Conservation (phyloP, 1,140 invertebrate species). For the Habropoda laboriosa region DNA sequence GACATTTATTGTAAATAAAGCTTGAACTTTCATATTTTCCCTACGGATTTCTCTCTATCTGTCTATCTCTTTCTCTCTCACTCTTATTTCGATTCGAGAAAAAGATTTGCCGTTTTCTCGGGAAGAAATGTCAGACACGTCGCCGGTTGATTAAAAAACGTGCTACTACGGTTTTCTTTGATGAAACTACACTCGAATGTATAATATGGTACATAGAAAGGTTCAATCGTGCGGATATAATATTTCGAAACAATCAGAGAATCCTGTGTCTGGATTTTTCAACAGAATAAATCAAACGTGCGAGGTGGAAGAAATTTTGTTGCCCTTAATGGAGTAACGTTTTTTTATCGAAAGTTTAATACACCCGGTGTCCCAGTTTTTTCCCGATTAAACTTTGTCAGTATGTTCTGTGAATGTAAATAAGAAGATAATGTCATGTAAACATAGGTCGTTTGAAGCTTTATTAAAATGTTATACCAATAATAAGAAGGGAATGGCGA, state of each 20-base stretch:
- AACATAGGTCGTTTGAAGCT: no score
- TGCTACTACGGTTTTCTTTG: neutral
- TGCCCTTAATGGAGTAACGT: neutral
- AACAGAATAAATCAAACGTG: no score
- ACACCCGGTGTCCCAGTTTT: no score
- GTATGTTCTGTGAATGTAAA: no score
- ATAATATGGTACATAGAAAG: neutral
- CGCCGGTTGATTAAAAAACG: neutral
- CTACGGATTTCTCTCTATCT: neutral
- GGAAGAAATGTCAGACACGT: neutral
- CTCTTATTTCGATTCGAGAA: neutral
- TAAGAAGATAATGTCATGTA: no score
- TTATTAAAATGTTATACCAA: no score
- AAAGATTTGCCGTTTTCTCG: neutral
- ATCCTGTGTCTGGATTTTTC: no score
- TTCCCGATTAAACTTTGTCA: no score
- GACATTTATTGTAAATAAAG: conserved; percentile 31
- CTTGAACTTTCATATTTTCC: conserved; percentile 23
- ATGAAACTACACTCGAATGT: neutral
- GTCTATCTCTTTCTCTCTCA: no score
- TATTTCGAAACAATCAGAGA: neutral
- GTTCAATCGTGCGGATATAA: neutral
- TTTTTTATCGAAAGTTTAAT: neutral
- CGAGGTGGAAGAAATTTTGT: neutral
- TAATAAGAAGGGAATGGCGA: no score